Evolutionary conservation across 2,113 vertebrate species (phyloP).

Genomic region (Mus pahari): DNA sequence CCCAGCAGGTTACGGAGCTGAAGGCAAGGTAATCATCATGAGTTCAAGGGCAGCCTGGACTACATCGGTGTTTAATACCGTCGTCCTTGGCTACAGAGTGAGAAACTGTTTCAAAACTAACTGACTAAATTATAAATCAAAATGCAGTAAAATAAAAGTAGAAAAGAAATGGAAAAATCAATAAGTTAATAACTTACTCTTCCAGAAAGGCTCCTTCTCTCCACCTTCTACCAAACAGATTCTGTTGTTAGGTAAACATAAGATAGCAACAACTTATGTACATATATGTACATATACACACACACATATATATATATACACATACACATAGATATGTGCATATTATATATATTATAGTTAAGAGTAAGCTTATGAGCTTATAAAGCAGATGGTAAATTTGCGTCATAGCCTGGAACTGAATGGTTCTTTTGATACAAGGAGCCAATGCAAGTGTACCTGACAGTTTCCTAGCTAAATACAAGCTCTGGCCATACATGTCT

Average conservation of each 20-base stretch:
- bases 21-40: too few species aligned
- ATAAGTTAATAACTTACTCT: background rate
- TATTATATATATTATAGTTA: slow-evolving; percentile 64
- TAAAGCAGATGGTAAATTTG: slow-evolving; percentile 77
- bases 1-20: background rate
- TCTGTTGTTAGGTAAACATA: slow-evolving; percentile 82
- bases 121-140: background rate
- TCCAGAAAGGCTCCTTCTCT: slow-evolving; percentile 67
- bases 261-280: slow-evolving; percentile 79
- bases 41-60: background rate
- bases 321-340: background rate
- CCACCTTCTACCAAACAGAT: slow-evolving; percentile 75
- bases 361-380: slow-evolving; percentile 67
- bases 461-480: slow-evolving; percentile 64
- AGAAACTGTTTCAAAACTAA: background rate
- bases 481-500: slow-evolving; percentile 28
- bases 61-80: background rate
- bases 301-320: background rate
- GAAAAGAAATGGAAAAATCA: background rate
- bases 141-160: background rate
- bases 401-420: slow-evolving; percentile 61
- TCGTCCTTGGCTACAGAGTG: background rate
- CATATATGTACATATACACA: background rate
- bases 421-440: slow-evolving; percentile 66
- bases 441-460: slow-evolving; percentile 55